Evolutionary conservation across 2,797 vertebrate species (phyloP).

Genomic region (Echeneis naucrates): DNA sequence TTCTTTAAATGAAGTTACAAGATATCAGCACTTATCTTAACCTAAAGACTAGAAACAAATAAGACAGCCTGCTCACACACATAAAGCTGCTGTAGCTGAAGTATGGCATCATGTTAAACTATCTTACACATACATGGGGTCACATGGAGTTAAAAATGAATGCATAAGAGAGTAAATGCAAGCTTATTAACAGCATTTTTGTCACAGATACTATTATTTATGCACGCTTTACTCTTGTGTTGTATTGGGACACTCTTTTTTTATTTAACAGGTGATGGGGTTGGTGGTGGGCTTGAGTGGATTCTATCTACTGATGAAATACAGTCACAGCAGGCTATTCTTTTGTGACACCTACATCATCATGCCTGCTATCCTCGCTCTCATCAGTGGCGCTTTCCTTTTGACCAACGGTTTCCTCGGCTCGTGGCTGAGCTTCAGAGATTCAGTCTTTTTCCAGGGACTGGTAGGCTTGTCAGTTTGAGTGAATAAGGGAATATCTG

Average conservation of each 20-base stretch:
- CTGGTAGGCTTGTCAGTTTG: slow-evolving; percentile 47
- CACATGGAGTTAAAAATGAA: too few species aligned
- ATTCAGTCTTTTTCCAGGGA: slow-evolving; percentile 60
- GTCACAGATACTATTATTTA: not conserved
- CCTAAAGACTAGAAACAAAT: too few species aligned
- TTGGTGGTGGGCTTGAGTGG: slow-evolving; percentile 50
- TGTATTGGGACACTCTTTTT: not conserved
- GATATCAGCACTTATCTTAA: too few species aligned
- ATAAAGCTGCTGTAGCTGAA: too few species aligned
- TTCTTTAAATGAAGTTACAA: too few species aligned
- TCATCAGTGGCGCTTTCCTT: slow-evolving; percentile 28
- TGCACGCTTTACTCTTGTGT: not conserved
- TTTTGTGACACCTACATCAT: slow-evolving; percentile 47
- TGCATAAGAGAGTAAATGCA: not conserved
- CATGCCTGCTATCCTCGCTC: slow-evolving; percentile 32
- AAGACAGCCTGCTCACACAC: too few species aligned
- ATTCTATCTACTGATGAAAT: slow-evolving; percentile 55
- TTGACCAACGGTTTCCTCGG: slow-evolving; percentile 43
- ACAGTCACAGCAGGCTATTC: slow-evolving; percentile 44
- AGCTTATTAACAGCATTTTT: not conserved
- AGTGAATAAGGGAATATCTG: not conserved
- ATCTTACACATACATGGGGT: too few species aligned
- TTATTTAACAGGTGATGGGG: slow-evolving; percentile 47
- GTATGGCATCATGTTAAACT: too few species aligned
- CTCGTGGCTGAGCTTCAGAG: slow-evolving; percentile 36